Percentiles rank a stretch among this genome's conserved stretches.
These are phyloP conservation scores for Drosophila subpulchrella DNA, from an alignment of 1,140 invertebrate genomes.

Conservation along the genomic window DNA sequence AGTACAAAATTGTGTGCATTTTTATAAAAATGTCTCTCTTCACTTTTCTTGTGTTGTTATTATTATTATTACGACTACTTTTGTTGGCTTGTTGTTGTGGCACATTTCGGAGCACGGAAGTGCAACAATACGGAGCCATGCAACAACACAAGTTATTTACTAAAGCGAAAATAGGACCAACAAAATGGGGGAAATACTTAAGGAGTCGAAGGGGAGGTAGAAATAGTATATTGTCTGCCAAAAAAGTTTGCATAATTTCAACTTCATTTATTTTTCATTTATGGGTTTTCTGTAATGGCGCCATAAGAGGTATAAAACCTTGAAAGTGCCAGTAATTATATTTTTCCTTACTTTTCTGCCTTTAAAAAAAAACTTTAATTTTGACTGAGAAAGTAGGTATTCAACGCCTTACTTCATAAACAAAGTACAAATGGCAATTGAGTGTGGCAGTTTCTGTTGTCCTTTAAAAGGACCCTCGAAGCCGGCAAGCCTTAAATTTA, in stretches of 20 bases:
- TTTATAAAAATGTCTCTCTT: slow-evolving; percentile 59
- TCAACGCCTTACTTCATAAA: not conserved
- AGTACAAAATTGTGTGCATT: slow-evolving; percentile 76
- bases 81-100: slow-evolving; percentile 35
- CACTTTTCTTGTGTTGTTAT: slow-evolving; percentile 22
- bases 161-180: slow-evolving; percentile 32
- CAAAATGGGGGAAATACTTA: slow-evolving; percentile 3
- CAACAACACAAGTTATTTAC: slow-evolving; percentile 55
- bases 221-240: slow-evolving; percentile 6
- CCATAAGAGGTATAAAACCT: not conserved
- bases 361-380: not conserved
- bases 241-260: slow-evolving; percentile 31
- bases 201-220: not conserved
- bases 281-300: slow-evolving; percentile 1
- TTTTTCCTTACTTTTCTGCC: no score
- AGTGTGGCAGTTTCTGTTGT: slow-evolving; percentile 33
- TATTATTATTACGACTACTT: slow-evolving; percentile 31
- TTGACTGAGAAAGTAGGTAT: no score
- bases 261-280: slow-evolving; percentile 42
- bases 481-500: slow-evolving; percentile 62
- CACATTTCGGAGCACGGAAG: slow-evolving; percentile 71
- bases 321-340: not conserved
- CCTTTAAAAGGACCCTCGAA: slow-evolving; percentile 28
- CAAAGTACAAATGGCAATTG: slow-evolving; percentile 30
- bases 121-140: slow-evolving; percentile 61